Evolutionary conservation across 2,113 vertebrate species (phyloP).

Genomic region (Ceuthmochares aereus): DNA sequence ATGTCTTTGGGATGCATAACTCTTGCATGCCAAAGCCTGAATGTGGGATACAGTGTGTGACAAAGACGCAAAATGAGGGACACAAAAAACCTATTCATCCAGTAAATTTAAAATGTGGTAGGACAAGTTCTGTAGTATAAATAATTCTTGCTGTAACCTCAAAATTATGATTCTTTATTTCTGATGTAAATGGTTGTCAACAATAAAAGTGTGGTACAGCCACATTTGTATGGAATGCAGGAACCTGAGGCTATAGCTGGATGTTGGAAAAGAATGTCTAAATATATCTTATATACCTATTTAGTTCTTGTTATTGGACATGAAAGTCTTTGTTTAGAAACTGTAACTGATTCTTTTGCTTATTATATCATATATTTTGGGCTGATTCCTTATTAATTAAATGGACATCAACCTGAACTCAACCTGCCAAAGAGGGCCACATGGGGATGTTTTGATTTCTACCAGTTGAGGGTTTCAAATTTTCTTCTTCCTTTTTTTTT

Average conservation of each 20-base stretch:
- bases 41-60: slow-evolving; percentile 55
- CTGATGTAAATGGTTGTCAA: slow-evolving; percentile 45
- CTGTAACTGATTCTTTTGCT: not conserved
- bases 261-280: not conserved
- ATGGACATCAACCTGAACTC: not conserved
- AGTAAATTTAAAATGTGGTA: slow-evolving; percentile 54
- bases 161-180: slow-evolving; percentile 50
- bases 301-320: not conserved
- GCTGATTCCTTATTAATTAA: not conserved
- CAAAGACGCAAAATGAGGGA: slow-evolving; percentile 11
- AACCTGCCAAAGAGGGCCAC: not conserved
- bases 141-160: slow-evolving; percentile 39
- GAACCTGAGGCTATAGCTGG: slow-evolving; percentile 1
- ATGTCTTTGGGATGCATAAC: slow-evolving; percentile 36
- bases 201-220: not conserved
- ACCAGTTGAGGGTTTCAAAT: not conserved
- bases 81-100: slow-evolving; percentile 24
- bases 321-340: not conserved
- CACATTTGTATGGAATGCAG: not conserved
- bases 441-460: not conserved
- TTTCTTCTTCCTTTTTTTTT: not conserved
- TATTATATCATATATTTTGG: not conserved
- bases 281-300: not conserved
- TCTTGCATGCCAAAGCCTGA: slow-evolving; percentile 9
- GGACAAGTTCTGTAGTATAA: not conserved